Base-by-base conservation (phyloP, 2,797 vertebrate species). In the Holocentrus rufus region DNA sequence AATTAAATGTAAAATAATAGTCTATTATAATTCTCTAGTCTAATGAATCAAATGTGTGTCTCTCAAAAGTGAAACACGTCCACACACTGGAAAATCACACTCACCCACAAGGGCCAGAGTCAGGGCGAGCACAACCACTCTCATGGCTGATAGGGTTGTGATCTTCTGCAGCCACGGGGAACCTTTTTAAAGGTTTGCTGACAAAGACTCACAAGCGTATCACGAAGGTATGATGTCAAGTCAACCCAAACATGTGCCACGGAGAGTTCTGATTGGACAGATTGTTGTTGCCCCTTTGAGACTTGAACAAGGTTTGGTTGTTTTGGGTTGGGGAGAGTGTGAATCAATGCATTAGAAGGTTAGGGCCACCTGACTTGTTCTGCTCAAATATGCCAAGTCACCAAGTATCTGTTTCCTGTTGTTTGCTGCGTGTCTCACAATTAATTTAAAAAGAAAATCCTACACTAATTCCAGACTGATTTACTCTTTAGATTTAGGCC, bases 21-120 rank as follows among this genome's bases (percentile, higher is more conserved):
- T 55, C 25, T 55, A 4, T 27, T 13, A 31, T 27, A 18, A 55
- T 42, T 9, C 13, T 54, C 31, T 34, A 34, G 31, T 34, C 31
- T 5, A 34, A 34, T 5, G 31, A 27, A 27, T n/a, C n/a, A n/a
- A n/a, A n/a, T 31, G 30, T 31, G 25, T 25, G 11, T 39, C 23
- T 42, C 34, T 36, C 10, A 11, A 42, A 13, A 42, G 39, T 42
- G 39, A 42, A 42, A 42, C 39, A 10, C 10, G 8, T 42, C 11
- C 39, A 42, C 39, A 42, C 11, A 69, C 17, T 70, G 0, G 64
- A 47, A 49, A 8, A 14, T 10, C 5, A 39, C 59, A 85, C 87
- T 87, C 81, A 90, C 89, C 89, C 83, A 83, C 89, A 60, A 90
- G 77, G 85, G 87, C 85, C 27, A 90, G 36, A 70, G 85, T 84